Conservation (phyloP, 2,113 vertebrate genomes). For the Gorsachius goisagi region DNA sequence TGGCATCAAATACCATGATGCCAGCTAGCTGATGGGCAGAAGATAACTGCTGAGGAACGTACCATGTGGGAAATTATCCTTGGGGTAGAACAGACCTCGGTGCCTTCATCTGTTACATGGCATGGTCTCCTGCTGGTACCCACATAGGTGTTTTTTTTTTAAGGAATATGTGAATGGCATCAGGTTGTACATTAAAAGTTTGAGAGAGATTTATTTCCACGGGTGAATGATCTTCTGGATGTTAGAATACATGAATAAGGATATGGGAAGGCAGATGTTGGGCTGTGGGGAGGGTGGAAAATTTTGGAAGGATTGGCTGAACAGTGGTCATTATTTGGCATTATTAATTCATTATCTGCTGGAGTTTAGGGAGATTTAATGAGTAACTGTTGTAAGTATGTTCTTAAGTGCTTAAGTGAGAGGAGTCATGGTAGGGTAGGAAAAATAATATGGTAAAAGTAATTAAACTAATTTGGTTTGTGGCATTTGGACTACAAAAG, state of each 20-base stretch:
- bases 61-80: neutral
- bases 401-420: conserved; percentile 19
- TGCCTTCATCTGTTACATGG: neutral
- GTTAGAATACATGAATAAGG: neutral
- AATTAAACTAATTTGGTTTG: conserved; percentile 35
- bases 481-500: conserved; percentile 12
- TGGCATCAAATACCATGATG: neutral
- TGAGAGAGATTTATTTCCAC: neutral
- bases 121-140: neutral
- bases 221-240: neutral
- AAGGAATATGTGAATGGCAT: neutral
- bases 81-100: neutral
- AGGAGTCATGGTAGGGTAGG: neutral
- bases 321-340: neutral
- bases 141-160: neutral
- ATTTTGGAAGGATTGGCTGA: neutral
- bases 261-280: neutral
- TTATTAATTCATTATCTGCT: conserved; percentile 7
- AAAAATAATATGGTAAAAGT: conserved; percentile 29
- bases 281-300: neutral
- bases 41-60: neutral
- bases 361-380: neutral
- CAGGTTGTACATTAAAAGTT: neutral
- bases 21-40: neutral
- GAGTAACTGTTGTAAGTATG: neutral